Evolutionary conservation across 2,113 vertebrate species (phyloP).

Genomic region (Cnemophilus loriae): DNA sequence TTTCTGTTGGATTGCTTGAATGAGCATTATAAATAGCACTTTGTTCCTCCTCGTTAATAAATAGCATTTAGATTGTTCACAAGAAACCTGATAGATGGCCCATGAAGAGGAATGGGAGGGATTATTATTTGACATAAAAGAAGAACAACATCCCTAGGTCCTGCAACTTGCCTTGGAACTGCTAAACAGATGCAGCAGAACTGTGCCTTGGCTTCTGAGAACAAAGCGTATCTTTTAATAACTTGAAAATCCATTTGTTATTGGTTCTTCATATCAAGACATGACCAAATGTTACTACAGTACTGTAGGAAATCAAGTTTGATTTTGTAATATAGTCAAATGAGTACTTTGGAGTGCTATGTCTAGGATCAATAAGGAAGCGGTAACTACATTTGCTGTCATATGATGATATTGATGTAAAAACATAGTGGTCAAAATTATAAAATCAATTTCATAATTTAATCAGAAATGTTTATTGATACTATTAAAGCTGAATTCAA

Average conservation of each 20-base stretch:
- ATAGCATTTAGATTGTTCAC: conserved; percentile 56
- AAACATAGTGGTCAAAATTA: conserved; percentile 86
- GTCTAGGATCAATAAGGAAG: conserved; percentile 91
- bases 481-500: conserved; percentile 82
- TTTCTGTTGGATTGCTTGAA: conserved; percentile 61
- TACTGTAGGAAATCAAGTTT: conserved; percentile 88
- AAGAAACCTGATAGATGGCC: conserved; percentile 57
- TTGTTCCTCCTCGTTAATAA: conserved; percentile 62
- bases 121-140: conserved; percentile 21
- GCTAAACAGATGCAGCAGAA: not conserved
- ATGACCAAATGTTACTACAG: conserved; percentile 72
- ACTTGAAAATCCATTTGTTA: conserved; percentile 67
- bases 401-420: conserved; percentile 84
- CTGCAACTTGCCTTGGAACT: conserved; percentile 19
- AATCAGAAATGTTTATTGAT: conserved; percentile 91
- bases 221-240: conserved; percentile 61
- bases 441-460: conserved; percentile 99
- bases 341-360: conserved; percentile 76
- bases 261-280: conserved; percentile 61
- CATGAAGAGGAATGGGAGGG: conserved; percentile 9
- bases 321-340: conserved; percentile 96
- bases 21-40: conserved; percentile 60
- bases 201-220: conserved; percentile 26
- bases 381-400: conserved; percentile 92
- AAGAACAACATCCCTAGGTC: conserved; percentile 27